These are phyloP conservation scores for Bothrops jararaca DNA, from an alignment of 2,113 vertebrate genomes.

Conservation along the genomic window DNA sequence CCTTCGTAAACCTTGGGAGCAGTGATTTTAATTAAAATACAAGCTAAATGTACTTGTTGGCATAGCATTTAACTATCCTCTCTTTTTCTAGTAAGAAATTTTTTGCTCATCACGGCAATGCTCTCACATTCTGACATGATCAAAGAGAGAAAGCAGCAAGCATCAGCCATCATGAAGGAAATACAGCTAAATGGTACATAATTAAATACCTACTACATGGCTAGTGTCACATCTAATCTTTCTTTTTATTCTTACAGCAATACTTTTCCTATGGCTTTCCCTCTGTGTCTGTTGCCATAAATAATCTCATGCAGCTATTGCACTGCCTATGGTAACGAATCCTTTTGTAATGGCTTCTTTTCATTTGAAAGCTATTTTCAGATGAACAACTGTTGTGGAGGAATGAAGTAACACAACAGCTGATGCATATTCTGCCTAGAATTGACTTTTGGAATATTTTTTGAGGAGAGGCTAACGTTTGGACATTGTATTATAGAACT, in stretches of 20 bases:
- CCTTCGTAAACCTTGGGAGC: slow-evolving; percentile 21
- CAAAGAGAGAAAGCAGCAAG: slow-evolving; percentile 88
- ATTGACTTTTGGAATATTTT: slow-evolving; percentile 72
- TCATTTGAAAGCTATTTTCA: slow-evolving; percentile 88
- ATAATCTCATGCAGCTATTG: slow-evolving; percentile 74
- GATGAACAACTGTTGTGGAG: slow-evolving; percentile 81
- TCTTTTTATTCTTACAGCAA: slow-evolving; percentile 56
- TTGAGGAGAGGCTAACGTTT: slow-evolving; percentile 64
- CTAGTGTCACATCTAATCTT: slow-evolving; percentile 36
- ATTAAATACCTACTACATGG: slow-evolving; percentile 38
- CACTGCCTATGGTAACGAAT: slow-evolving; percentile 79
- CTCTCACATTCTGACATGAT: slow-evolving; percentile 83
- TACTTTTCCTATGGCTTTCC: slow-evolving; percentile 56
- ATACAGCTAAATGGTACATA: slow-evolving; percentile 83
- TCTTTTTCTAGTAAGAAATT: slow-evolving; percentile 67
- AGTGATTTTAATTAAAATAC: slow-evolving; percentile 22
- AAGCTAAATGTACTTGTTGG: slow-evolving; percentile 30
- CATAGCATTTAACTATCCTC: slow-evolving; percentile 58
- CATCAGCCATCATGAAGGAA: slow-evolving; percentile 89
- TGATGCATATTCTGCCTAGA: slow-evolving; percentile 81
- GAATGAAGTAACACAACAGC: slow-evolving; percentile 84
- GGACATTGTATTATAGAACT: slow-evolving; percentile 52
- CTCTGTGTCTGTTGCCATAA: slow-evolving; percentile 70
- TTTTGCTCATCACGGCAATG: slow-evolving; percentile 63
- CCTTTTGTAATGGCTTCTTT: slow-evolving; percentile 84